Evolutionary conservation across 2,888 invertebrate species (phyloP), one percentile per base, ranked within the genome.

Genomic region (Odontomyia ornata): DNA sequence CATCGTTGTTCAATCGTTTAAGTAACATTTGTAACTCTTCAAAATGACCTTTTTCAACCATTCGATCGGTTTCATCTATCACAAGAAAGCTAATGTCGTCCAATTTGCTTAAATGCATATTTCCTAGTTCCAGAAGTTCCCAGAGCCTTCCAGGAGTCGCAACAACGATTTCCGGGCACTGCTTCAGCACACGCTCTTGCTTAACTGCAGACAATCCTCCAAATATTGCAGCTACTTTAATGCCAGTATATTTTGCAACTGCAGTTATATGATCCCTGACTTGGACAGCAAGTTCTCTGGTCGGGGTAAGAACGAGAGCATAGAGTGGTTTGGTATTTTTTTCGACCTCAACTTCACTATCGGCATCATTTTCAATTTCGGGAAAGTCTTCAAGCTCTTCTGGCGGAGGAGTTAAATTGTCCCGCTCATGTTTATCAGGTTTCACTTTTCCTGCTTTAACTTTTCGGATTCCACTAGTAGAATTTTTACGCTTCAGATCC

Each of bases 31-130:
- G 91, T 1, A 99, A 85, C 87, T 99, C 99, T 80, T 95, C 93
- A 85, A 99, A 99, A 85, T 99, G 99, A 0, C 97, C 97, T 80
- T 92, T 93, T 84, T 99, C 99, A 18, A 99, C 88, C 99, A 99
- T 99, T 78, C 99, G 90, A 86, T 99, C 99, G 0, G 99, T 98
- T 88, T 99, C 99, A 86, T 99, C 99, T 81, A 99, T 95, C 0
- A 96, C 98, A 79, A 99, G 88, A 86, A 92, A 96, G 83, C 96
- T 96, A 64, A 95, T 90, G 72, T 91, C 88, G 79, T 91, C 88
- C 18, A 96, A 84, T 84, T 94, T 92, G 79, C 90, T 90, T 36
- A 96, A 87, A 87, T 95, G 95, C 5, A 89, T 86, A 83, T 95
- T 92, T 0, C 94, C 96, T 83, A 93, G 91, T 79, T 91, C 89